Evolutionary conservation across 2,888 invertebrate genomes (phyloP).

Genomic region (Parnassius smintheus): DNA sequence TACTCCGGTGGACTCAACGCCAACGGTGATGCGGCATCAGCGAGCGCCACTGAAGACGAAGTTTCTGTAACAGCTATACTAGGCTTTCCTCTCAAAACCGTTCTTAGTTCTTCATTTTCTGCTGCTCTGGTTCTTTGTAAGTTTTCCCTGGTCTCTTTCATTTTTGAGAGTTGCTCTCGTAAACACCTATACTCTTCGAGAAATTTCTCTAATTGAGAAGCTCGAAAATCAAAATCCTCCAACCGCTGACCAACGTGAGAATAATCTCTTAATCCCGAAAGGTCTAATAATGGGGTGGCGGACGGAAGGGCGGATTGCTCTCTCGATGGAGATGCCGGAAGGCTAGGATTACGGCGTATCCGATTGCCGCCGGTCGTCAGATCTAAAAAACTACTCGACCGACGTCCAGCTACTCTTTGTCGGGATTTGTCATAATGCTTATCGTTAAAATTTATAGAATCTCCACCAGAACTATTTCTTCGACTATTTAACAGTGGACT

Average conservation of each 20-base stretch:
- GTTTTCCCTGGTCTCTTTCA: conserved; percentile 89
- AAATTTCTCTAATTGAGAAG: conserved; percentile 89
- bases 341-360: conserved; percentile 78
- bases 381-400: conserved; percentile 87
- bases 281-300: conserved; percentile 83
- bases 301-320: conserved; percentile 69
- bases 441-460: conserved; percentile 76
- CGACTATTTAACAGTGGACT: conserved; percentile 87
- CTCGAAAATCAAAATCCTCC: conserved; percentile 87
- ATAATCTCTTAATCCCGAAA: conserved; percentile 78
- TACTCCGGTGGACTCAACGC: conserved; percentile 69
- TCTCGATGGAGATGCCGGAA: conserved; percentile 84
- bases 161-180: conserved; percentile 88
- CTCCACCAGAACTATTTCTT: conserved; percentile 87
- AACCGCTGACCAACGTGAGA: conserved; percentile 68
- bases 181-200: conserved; percentile 89
- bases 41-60: conserved; percentile 66
- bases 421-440: conserved; percentile 59
- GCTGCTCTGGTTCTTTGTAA: conserved; percentile 73
- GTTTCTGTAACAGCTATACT: conserved; percentile 75
- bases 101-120: conserved; percentile 76
- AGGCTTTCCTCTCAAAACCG: conserved; percentile 81
- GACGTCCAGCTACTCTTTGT: conserved; percentile 65
- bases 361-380: conserved; percentile 76
- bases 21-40: conserved; percentile 67